Evolutionary conservation across 2,888 invertebrate genomes (phyloP), one percentile per base, ranked within the genome.

Genomic region (Troglohyphantes excavatus): DNA sequence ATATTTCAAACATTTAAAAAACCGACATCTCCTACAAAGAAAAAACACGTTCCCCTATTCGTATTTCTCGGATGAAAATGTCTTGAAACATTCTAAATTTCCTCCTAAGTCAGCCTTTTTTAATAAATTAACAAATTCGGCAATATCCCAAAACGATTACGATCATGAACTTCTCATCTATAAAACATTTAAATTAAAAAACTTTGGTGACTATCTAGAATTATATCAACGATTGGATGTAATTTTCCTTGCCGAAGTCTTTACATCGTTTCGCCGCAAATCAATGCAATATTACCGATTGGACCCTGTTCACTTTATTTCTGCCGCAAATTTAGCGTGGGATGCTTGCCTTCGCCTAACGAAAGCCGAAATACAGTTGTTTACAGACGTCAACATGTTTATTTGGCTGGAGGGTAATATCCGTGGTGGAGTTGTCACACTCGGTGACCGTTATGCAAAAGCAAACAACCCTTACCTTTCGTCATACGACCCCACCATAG

Each of bases 381-480:
- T 78, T 2, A 33, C 27, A 0, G 21, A 61, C 13, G 27, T 63
- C 19, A 63, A 61, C 19, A 19, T 33, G 9, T 78, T 59, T 19
- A 63, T 63, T n/a, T 78, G 78, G 63, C 2, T 78, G 0, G 78
- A 78, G 27, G 27, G 29, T 5, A 17, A 11, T 21, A 63, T 78
- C n/a, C 27, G 78, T 13, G 78, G 78, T 11, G 78, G 78, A 2
- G 39, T 78, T 19, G 27, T 26, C 17, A 59, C 21, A 59, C 7
- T 78, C 2, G 78, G 78, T 2, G 33, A 9, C 29, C 17, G 78
- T 27, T 33, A 33, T 61, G 78, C 39, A 19, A 61, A 9, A 19
- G 78, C 78, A 13, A 78, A 63, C 26, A 78, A 78, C 33, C 61
- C 29, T 11, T 78, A 29, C 13, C 17, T 78, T n/a, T 19, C 63